These are phyloP conservation scores for Uloborus diversus DNA, from an alignment of 1,140 invertebrate genomes.

Conservation along the genomic window DNA sequence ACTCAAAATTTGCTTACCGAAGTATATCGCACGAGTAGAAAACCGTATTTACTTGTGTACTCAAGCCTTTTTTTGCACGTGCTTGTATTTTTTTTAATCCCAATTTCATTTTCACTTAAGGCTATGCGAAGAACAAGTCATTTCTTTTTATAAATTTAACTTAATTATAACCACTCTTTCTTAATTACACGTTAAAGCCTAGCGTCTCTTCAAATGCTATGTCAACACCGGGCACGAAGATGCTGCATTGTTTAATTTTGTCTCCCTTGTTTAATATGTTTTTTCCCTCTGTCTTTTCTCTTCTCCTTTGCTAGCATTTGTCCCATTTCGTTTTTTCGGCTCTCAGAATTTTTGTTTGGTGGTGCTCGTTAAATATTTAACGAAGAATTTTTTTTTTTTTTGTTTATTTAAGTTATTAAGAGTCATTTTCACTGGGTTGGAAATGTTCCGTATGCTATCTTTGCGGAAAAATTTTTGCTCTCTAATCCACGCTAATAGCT, in stretches of 20 bases:
- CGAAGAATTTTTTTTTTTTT: constrained; percentile 38
- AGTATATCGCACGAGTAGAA: constrained; percentile 45
- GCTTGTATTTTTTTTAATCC: constrained; percentile 7
- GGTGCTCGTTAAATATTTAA: constrained; percentile 55
- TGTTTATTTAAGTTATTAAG: constrained; percentile 57
- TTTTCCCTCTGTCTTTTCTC: background rate
- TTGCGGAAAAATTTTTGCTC: constrained; percentile 28
- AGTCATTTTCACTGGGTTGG: constrained; percentile 44
- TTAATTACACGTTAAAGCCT: constrained; percentile 52
- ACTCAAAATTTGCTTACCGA: constrained; percentile 51
- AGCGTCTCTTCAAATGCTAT: constrained; percentile 46
- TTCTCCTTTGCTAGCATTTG: background rate
- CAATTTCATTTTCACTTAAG: constrained; percentile 55
- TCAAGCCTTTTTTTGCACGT: constrained; percentile 13
- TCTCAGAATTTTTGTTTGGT: constrained; percentile 54
- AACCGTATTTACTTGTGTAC: constrained; percentile 55
- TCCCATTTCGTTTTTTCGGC: background rate
- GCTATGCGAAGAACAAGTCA: constrained; percentile 24
- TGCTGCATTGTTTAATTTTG: constrained; percentile 55
- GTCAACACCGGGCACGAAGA: constrained; percentile 40
- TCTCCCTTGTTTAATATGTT: constrained; percentile 49
- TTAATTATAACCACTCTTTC: constrained; percentile 56
- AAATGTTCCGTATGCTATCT: constrained; percentile 34
- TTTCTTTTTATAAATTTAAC: constrained; percentile 56
- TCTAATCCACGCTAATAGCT: constrained; percentile 41